phyloP scores from a whole-genome alignment of 2,888 invertebrate species.

The Eupithecia abbreviata region DNA sequence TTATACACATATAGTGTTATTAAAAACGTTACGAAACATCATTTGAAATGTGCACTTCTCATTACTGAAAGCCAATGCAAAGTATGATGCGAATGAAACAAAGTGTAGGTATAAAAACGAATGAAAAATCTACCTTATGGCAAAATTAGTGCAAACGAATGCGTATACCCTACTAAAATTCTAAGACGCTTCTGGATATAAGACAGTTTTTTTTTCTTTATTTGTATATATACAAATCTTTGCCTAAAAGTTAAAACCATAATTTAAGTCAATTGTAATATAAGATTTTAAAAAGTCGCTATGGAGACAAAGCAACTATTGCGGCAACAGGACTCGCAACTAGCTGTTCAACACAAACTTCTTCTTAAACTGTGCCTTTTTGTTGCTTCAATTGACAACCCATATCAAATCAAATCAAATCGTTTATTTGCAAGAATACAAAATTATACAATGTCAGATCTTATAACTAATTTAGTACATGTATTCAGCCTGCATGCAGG shows the following conservation, averaged over 20 bases:
- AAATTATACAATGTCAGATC: no score
- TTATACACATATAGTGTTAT: neutral
- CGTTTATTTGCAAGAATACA: no score
- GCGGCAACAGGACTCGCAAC: no score
- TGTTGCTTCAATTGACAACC: no score
- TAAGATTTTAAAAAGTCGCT: neutral
- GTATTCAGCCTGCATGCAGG: no score
- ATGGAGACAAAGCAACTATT: no score
- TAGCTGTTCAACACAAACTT: no score
- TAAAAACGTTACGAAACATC: neutral
- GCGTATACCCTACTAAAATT: neutral
- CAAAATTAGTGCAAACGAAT: neutral
- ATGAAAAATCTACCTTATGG: neutral
- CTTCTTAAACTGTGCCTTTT: no score
- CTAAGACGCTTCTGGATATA: neutral
- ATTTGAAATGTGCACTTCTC: neutral
- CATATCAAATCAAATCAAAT: no score
- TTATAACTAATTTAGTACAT: no score
- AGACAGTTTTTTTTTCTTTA: neutral
- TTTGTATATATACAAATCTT: neutral
- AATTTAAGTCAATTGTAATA: slow-evolving; percentile 13
- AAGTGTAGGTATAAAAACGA: neutral
- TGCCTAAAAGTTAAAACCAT: neutral
- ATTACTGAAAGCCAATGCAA: neutral
- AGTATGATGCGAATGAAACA: no score